Conservation (phyloP, 2,888 invertebrate species). For the Salpingus planirostris region DNA sequence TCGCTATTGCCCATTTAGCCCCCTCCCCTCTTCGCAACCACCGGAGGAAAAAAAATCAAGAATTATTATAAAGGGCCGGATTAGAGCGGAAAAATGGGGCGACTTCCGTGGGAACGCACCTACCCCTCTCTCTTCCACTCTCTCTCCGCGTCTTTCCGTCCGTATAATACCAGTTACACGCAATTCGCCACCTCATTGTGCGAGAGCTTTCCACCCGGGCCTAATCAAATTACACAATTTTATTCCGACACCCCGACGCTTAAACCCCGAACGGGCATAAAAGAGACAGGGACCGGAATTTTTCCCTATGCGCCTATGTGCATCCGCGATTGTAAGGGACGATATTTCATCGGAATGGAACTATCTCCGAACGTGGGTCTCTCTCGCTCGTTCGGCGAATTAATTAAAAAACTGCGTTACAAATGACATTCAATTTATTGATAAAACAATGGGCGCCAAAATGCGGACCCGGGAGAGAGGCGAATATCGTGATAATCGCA, state of each 20-base stretch:
- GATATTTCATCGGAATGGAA: no score
- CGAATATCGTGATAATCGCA: no score
- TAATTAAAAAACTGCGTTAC: constrained; percentile 12
- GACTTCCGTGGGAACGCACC: constrained; percentile 26
- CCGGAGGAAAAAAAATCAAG: constrained; percentile 4
- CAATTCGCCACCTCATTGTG: constrained; percentile 26
- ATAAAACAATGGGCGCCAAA: constrained; percentile 26
- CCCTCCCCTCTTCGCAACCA: not conserved
- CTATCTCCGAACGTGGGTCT: no score
- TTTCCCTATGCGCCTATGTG: no score
- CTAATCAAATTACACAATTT: no score
- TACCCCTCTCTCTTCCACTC: constrained; percentile 23
- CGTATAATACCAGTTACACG: constrained; percentile 21
- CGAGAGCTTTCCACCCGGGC: no score
- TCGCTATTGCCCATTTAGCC: constrained; percentile 10
- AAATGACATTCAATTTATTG: constrained; percentile 29
- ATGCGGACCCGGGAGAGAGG: no score
- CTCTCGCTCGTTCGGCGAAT: no score
- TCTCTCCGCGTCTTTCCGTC: constrained; percentile 19
- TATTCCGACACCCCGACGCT: no score
- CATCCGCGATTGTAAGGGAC: no score
- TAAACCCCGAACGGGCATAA: no score
- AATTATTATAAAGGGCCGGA: constrained; percentile 7
- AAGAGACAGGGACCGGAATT: no score
- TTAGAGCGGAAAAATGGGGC: constrained; percentile 16